Evolutionary conservation across 2,113 vertebrate species (phyloP).

Genomic region (Cichladusa arquata): DNA sequence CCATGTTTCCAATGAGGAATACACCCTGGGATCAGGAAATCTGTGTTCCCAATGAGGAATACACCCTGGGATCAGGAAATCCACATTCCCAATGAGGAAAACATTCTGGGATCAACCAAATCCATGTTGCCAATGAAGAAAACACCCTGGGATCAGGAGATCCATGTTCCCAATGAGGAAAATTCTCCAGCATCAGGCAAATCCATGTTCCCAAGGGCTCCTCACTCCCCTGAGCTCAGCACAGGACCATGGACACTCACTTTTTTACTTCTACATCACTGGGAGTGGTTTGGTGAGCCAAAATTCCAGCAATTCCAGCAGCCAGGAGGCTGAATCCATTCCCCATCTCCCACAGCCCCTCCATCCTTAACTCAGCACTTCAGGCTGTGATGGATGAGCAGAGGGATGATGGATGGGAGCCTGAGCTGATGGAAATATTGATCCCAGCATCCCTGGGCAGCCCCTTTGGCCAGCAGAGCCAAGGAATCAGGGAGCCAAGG

Average conservation of each 20-base stretch:
- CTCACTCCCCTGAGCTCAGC: neutral
- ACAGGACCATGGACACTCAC: fast-evolving
- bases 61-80: fast-evolving
- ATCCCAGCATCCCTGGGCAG: neutral
- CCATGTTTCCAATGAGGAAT: fast-evolving
- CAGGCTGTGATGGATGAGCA: neutral
- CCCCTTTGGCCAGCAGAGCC: neutral
- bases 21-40: neutral
- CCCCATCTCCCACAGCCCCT: neutral
- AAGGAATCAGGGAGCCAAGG: neutral
- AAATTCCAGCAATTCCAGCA: neutral
- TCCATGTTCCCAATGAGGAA: fast-evolving
- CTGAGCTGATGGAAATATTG: neutral
- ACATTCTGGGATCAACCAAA: neutral
- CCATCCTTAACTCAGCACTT: neutral
- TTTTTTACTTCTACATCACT: neutral
- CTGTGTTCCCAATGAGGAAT: neutral
- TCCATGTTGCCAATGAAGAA: fast-evolving
- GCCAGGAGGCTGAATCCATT: neutral
- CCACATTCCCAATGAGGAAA: fast-evolving
- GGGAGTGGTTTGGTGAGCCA: neutral
- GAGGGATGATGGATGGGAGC: neutral
- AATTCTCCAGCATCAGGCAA: fast-evolving
- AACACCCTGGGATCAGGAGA: fast-evolving
- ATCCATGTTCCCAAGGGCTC: neutral